These are phyloP conservation scores for Cryptocheilus praepositus DNA, from an alignment of 2,888 invertebrate species.

Conservation along the genomic window DNA sequence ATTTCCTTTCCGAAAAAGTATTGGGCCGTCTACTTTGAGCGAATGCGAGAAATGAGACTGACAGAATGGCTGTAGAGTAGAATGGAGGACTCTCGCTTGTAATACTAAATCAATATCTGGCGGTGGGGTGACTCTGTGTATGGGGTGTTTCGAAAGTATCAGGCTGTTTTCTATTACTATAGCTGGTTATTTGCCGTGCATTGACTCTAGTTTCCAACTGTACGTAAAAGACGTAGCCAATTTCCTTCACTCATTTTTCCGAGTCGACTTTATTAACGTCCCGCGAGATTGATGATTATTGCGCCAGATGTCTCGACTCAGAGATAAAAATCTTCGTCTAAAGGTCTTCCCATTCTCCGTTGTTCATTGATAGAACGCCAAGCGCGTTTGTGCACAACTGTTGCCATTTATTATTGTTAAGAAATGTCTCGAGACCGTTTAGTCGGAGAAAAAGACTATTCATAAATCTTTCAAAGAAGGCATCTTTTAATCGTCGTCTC, in stretches of 20 bases:
- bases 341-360: not conserved
- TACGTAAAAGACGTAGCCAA: not conserved
- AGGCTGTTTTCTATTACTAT: conserved; percentile 18
- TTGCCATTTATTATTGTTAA: too few species aligned
- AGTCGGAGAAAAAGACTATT: too few species aligned
- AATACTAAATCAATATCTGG: conserved; percentile 72
- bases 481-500: too few species aligned
- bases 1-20: conserved; percentile 22
- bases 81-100: conserved; percentile 59
- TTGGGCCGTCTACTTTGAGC: conserved; percentile 33
- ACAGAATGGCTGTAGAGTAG: conserved; percentile 52
- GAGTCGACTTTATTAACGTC: not conserved
- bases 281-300: too few species aligned
- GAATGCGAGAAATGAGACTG: conserved; percentile 57
- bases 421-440: too few species aligned
- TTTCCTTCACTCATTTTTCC: conserved; percentile 27
- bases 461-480: too few species aligned
- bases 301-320: too few species aligned
- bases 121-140: conserved; percentile 56
- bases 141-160: conserved; percentile 64
- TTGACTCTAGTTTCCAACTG: too few species aligned
- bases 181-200: not conserved
- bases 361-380: too few species aligned
- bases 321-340: not conserved
- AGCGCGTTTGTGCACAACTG: too few species aligned